Evolutionary conservation across 1,140 invertebrate species (phyloP), one percentile per base, ranked within the genome.

Genomic region (Ridgeia piscesae): DNA sequence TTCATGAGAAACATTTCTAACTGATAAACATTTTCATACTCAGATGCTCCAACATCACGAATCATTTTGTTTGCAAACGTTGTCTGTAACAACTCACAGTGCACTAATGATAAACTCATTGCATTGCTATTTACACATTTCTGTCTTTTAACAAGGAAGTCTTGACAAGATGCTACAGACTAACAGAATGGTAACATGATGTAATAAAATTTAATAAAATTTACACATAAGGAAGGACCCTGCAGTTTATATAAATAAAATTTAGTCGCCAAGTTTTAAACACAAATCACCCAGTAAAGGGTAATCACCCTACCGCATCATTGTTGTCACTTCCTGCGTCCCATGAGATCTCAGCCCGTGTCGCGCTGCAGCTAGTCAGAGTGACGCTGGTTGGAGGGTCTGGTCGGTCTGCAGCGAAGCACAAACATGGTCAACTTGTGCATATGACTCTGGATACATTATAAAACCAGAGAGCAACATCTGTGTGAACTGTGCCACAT

Each of bases 311-410:
- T 35, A 90, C 89, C 89, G n/a, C 31, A 35, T 92, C 98, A 93
- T 99, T 97, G 96, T 99, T 99, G 95, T 99, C 98, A 93, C 98
- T 97, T 97, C 97, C 97, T 6, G 98, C 97, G 94, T 97, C 96
- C 99, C 99, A 99, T 93, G 97, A 96, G 17, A 99, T 96, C 1
- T 97, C 98, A 0, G 92, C 92, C 97, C 97, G 89, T 96, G 48
- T 89, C 33, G 92, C 27, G 34, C 35, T 34, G 88, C 77, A 91
- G 42, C 77, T 92, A 6, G 6, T 21, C 33, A 92, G 34, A 35
- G 34, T 77, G 34, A 93, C 14, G 27, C 50, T 33, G 31, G 35
- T 91, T 2, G 91, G 89, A 34, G 91, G 42, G 35, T 89, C 48
- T 88, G 58, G 93, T 35, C 34, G 35, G n/a, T 91, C 91, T 91